Base-by-base conservation (phyloP, 2,113 vertebrate species). In the Ctenodactylus gundi region DNA sequence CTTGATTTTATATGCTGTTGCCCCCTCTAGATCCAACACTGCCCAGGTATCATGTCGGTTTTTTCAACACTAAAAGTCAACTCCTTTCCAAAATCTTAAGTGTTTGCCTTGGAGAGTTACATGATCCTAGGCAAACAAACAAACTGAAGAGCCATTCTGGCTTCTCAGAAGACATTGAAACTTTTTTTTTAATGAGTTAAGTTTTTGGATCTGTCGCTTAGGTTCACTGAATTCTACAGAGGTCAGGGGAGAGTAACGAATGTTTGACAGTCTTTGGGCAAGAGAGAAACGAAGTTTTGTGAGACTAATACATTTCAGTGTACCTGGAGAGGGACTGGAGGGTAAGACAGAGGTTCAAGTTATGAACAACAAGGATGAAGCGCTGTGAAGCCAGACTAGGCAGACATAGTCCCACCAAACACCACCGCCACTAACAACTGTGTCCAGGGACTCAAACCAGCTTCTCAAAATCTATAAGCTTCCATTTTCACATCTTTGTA, bases 1-100 rank as follows among this genome's bases (percentile, higher is more conserved):
- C 97, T 97, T 97, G 97, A 98, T 98, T 98, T 98, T 95, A 88
- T 91, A 95, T 92, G 96, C 23, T 94, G 86, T 96, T 97, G 96
- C 95, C 97, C 72, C 57, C 88, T 90, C 78, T 80, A 88, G 86
- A 93, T 85, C 77, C 93, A 87, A 0, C 65, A 93, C 76, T 88
- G 89, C 84, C 95, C 95, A 95, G 97, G 95, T 96, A 94, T 94
- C 85, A 4, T 34, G 53, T 83, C 96, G 88, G 85, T 93, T 96
- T 97, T 97, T 96, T 96, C 93, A 97, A 55, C 86, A 96, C 95
- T 90, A 49, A 88, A 95, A 97, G 77, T 93, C 85, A 92, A 80
- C 44, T 73, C 41, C 70, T 94, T 46, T 94, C 85, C 77, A n/a
- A 85, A 92, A 86, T 64, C 85, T 96, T 77, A 80, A 94, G 67